Evolutionary conservation across 2,113 vertebrate species (phyloP).

Genomic region (Aythya baeri): DNA sequence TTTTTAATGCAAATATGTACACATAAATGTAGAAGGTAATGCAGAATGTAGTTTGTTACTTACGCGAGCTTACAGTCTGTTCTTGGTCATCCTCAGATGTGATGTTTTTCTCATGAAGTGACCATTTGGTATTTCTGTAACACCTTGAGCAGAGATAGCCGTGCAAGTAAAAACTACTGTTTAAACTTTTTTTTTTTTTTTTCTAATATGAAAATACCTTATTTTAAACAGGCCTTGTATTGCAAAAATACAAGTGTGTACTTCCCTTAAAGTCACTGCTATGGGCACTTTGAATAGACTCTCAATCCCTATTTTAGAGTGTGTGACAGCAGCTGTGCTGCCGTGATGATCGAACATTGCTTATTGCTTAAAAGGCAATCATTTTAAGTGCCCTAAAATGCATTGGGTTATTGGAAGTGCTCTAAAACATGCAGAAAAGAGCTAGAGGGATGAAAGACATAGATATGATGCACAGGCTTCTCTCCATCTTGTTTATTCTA

Average conservation of each 20-base stretch:
- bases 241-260: not conserved
- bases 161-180: not conserved
- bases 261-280: not conserved
- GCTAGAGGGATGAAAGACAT: not conserved
- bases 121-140: not conserved
- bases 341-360: not conserved
- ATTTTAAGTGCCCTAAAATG: not conserved
- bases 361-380: not conserved
- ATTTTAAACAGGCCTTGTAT: not conserved
- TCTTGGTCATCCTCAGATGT: not conserved
- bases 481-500: not conserved
- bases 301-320: not conserved
- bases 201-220: not conserved
- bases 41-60: not conserved
- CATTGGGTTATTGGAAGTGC: not conserved
- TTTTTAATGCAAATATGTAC: not conserved
- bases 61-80: accelerated
- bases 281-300: not conserved
- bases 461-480: not conserved
- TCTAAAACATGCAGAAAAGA: not conserved
- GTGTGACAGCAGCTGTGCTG: not conserved
- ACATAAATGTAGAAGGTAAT: not conserved
- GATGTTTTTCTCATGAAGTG: not conserved
- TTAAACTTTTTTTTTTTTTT: not conserved
- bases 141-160: not conserved